Percentiles rank a stretch among this genome's conserved stretches.
These are phyloP conservation scores for Atopsyche davidsoni DNA, from an alignment of 1,140 invertebrate species.

Conservation along the genomic window DNA sequence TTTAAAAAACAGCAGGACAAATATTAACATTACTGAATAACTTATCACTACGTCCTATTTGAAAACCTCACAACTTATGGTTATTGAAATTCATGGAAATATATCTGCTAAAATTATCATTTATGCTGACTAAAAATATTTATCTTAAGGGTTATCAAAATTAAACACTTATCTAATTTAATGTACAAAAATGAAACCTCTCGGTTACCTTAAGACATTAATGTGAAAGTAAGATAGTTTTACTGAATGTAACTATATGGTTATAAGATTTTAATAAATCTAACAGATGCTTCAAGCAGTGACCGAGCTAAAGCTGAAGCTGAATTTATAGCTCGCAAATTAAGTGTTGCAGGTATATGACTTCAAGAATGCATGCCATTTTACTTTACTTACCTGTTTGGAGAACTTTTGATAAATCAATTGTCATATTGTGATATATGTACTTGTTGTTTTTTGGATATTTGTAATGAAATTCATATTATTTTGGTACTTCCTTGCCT, in stretches of 20 bases:
- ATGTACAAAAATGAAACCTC: background rate
- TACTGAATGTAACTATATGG: background rate
- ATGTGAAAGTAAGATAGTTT: background rate
- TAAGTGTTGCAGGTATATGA: conserved; percentile 25
- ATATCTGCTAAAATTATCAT: background rate
- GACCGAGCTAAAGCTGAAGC: conserved; percentile 25
- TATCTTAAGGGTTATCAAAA: background rate
- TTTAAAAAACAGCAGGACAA: background rate
- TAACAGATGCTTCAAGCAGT: conserved; percentile 23
- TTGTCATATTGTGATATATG: no score
- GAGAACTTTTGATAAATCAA: no score
- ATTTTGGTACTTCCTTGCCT: no score
- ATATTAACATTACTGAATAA: no score
- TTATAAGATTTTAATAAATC: background rate
- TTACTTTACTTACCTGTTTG: background rate
- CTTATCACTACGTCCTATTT: no score
- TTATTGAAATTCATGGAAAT: no score
- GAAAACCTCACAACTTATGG: no score
- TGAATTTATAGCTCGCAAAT: conserved; percentile 25
- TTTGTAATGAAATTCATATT: no score
- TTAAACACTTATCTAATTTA: background rate
- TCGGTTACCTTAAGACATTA: background rate
- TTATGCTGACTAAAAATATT: background rate
- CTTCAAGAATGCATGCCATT: conserved; percentile 1
- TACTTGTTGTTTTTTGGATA: no score